Evolutionary conservation across 2,797 vertebrate species (phyloP).

Genomic region (Pelobates cultripes): DNA sequence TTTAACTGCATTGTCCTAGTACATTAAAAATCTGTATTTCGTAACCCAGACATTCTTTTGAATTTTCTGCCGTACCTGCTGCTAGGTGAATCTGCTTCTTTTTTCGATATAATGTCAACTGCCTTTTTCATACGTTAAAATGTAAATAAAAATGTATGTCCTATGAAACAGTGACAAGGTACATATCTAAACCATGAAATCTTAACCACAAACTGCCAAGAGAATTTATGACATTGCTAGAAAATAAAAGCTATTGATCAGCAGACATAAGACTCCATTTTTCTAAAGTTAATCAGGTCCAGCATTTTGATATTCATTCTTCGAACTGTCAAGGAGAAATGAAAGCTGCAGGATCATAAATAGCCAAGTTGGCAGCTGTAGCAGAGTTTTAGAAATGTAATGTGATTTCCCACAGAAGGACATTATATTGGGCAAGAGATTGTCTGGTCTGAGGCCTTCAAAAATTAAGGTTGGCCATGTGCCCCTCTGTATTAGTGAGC

Average conservation of each 20-base stretch:
- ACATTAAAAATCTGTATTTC: no score
- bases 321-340: constrained; percentile 59
- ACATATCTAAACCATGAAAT: constrained; percentile 55
- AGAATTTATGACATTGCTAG: constrained; percentile 64
- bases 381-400: background rate
- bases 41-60: no score
- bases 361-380: constrained; percentile 39
- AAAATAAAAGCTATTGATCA: constrained; percentile 68
- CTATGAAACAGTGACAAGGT: constrained; percentile 19
- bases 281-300: constrained; percentile 69
- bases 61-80: no score
- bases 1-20: no score
- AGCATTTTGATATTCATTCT: constrained; percentile 61
- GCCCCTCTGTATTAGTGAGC: background rate
- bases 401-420: constrained; percentile 51
- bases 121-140: no score
- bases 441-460: background rate
- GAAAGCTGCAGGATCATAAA: constrained; percentile 49
- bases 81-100: no score
- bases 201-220: constrained; percentile 60
- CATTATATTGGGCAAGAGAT: background rate
- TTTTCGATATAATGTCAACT: no score
- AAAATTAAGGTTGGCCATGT: background rate
- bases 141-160: background rate
- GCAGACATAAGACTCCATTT: constrained; percentile 63